Conservation (phyloP, 1,140 invertebrate species). For the Drosophila lacteicornis region DNA sequence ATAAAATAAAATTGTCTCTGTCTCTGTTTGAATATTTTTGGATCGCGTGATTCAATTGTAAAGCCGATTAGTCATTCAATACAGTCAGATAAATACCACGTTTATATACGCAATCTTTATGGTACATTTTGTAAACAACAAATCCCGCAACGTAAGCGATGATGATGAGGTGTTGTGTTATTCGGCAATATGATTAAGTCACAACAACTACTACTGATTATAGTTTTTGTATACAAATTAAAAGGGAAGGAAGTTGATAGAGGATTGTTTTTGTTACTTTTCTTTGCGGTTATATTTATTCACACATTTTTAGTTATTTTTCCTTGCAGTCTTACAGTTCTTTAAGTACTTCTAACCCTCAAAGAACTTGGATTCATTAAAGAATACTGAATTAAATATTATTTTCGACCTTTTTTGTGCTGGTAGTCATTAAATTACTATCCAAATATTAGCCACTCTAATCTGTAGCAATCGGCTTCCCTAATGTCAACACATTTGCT, state of each 20-base stretch:
- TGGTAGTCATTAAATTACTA: background rate
- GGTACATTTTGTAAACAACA: constrained; percentile 32
- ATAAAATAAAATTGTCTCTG: constrained; percentile 7
- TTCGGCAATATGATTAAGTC: constrained; percentile 6
- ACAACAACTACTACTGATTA: constrained; percentile 5
- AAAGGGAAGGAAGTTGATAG: background rate
- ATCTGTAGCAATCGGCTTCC: background rate
- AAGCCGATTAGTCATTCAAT: constrained; percentile 33
- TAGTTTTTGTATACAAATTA: background rate
- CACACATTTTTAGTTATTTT: too few relatives aligned
- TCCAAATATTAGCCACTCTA: background rate
- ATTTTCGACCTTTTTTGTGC: background rate
- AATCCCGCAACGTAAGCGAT: constrained; percentile 1
- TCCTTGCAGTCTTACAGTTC: too few relatives aligned
- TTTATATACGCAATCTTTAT: constrained; percentile 19
- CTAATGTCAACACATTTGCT: constrained; percentile 21
- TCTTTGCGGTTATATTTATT: too few relatives aligned
- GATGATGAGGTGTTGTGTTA: background rate
- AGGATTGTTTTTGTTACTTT: too few relatives aligned
- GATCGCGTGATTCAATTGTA: constrained; percentile 46
- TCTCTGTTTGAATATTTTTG: constrained; percentile 15
- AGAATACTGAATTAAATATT: background rate
- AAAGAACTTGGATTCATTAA: background rate
- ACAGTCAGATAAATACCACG: constrained; percentile 10
- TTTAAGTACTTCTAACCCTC: too few relatives aligned